These are phyloP conservation scores for Nipponia nippon DNA, from an alignment of 2,113 vertebrate genomes.

Conservation along the genomic window DNA sequence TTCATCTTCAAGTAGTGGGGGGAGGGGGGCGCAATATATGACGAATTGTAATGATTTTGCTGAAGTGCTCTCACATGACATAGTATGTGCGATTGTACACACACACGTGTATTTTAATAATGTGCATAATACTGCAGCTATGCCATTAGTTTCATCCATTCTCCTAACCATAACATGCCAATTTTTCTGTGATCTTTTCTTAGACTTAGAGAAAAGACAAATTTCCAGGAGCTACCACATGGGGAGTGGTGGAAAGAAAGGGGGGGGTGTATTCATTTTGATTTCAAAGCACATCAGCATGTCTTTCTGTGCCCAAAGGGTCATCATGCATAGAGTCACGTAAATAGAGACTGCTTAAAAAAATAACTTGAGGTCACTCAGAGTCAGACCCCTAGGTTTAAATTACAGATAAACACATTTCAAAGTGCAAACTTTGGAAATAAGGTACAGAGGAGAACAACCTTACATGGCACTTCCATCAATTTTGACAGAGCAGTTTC, in stretches of 20 bases:
- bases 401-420: slow-evolving; percentile 34
- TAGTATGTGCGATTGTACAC: background rate
- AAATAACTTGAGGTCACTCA: slow-evolving; percentile 12
- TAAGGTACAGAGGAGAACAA: background rate
- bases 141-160: background rate
- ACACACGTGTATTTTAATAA: background rate
- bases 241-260: background rate
- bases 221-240: background rate
- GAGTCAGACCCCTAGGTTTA: background rate
- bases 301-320: slow-evolving; percentile 12
- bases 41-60: background rate
- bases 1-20: slow-evolving; percentile 27
- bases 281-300: slow-evolving; percentile 42
- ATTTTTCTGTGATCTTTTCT: background rate
- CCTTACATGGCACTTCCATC: background rate
- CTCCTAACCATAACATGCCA: background rate
- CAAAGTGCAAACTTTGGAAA: background rate
- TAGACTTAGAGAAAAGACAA: background rate
- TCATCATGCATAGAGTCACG: background rate
- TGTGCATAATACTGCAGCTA: background rate
- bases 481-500: slow-evolving; percentile 7
- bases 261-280: background rate
- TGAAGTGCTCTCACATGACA: background rate
- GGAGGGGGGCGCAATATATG: background rate
- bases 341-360: slow-evolving; percentile 46